Evolutionary conservation across 2,888 invertebrate genomes (phyloP), one percentile per base, ranked within the genome.

Genomic region (Amphipyra tragopoginis): DNA sequence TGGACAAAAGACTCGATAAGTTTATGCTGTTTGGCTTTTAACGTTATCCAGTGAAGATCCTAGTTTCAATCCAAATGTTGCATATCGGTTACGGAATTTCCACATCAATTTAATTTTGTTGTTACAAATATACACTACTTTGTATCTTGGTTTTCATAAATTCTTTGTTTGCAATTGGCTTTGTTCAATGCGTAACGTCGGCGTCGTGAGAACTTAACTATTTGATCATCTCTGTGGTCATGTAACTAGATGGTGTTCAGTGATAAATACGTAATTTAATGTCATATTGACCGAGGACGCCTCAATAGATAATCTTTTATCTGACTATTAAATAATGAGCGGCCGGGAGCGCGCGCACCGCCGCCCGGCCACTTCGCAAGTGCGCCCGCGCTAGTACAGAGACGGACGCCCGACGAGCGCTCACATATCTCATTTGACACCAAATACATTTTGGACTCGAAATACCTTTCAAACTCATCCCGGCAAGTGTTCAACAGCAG

Each of bases 281-380:
- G 83, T 85, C 82, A 78, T 89, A 90, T 90, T 91, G 91, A 86
- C 89, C 86, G 92, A 90, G 90, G 91, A 90, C 90, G 89, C 73
- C 84, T 89, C 86, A 89, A 91, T 90, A 92, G 92, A 93, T 93
- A 91, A 93, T 93, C 91, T 92, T 93, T 93, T 93, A 93, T 93
- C 92, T 89, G 90, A 74, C 87, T 90, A 92, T 93, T 93, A 91
- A 93, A 90, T 93, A 93, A 93, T 92, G 91, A 91, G 90, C 81
- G 48, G 82, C 60, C 76, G 82, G 72, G 78, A 65, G 47, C 72
- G 79, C 81, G 83, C 79, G 81, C 83, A 62, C 80, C 73, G 74
- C 64, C 82, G 82, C 80, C 69, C 82, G 82, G 80, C 69, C 88
- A 87, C 81, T 86, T 76, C 66, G 74, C 75, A 66, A 75, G 79